phyloP scores from a whole-genome alignment of 2,888 invertebrate species.

The Ophion ellenae region DNA sequence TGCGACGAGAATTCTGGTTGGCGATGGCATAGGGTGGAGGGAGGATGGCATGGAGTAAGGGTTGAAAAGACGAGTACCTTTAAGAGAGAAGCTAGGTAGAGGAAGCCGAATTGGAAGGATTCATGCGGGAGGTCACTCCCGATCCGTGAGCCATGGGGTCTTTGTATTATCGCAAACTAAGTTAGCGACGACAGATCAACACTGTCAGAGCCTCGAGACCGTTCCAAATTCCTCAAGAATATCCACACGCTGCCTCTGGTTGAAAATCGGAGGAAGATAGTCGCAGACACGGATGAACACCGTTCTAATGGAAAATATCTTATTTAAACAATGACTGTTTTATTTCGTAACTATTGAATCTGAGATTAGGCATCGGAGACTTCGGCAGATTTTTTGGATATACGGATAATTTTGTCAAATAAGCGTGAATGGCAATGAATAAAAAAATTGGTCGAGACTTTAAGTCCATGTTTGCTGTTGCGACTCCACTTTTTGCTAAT shows the following conservation, averaged over 20 bases:
- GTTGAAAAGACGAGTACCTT: constrained; percentile 36
- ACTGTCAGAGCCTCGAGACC: constrained; percentile 72
- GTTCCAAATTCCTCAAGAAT: constrained; percentile 19
- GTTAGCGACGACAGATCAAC: constrained; percentile 81
- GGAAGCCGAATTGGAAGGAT: constrained; percentile 55
- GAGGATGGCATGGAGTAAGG: constrained; percentile 43
- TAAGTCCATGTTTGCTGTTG: too few relatives aligned
- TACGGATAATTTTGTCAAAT: too few relatives aligned
- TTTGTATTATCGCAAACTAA: constrained; percentile 76
- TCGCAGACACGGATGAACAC: neutral
- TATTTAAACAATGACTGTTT: neutral
- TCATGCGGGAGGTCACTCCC: constrained; percentile 63
- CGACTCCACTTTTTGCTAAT: neutral
- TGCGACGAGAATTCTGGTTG: constrained; percentile 41
- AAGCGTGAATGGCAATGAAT: too few relatives aligned
- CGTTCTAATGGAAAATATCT: neutral
- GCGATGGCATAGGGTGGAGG: constrained; percentile 29
- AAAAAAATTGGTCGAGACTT: too few relatives aligned
- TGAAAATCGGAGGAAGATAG: neutral
- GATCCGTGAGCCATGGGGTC: constrained; percentile 16
- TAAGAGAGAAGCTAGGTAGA: constrained; percentile 19
- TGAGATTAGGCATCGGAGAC: too few relatives aligned
- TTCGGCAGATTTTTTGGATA: too few relatives aligned
- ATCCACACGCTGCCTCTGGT: neutral
- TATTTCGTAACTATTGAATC: too few relatives aligned